A percentile compares a stretch with the other conserved stretches of the same genome.
These are phyloP conservation scores for Odobenus rosmarus DNA, from an alignment of 2,113 vertebrate genomes.

Conservation along the genomic window DNA sequence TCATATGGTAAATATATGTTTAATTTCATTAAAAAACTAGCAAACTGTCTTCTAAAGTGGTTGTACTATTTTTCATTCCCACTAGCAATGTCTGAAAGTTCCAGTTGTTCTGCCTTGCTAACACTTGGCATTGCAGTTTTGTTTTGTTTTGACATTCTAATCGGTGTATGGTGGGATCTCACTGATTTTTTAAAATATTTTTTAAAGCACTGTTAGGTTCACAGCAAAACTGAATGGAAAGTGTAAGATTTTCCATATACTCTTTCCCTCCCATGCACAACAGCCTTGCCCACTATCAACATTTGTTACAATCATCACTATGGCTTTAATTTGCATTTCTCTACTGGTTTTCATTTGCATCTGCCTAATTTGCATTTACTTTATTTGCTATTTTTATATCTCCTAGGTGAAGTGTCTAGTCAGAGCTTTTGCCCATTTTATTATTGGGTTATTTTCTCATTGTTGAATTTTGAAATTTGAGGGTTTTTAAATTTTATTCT, in stretches of 20 bases:
- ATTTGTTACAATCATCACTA: not conserved
- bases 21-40: conserved; percentile 28
- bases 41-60: not conserved
- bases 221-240: not conserved
- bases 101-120: not conserved
- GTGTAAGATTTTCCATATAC: not conserved
- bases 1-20: not conserved
- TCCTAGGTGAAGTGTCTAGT: not conserved
- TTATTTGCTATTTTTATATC: not conserved
- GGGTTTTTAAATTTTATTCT: not conserved
- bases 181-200: not conserved
- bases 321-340: conserved; percentile 7
- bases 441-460: not conserved
- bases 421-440: not conserved
- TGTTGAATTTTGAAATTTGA: not conserved
- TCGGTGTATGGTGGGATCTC: not conserved
- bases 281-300: not conserved
- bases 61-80: not conserved
- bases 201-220: not conserved
- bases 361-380: not conserved
- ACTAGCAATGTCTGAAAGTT: not conserved
- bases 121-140: not conserved
- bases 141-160: conserved; percentile 8
- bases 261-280: not conserved
- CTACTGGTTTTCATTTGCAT: not conserved